Evolutionary conservation across 2,113 vertebrate species (phyloP), one percentile per base, ranked within the genome.

Genomic region (Anarhynchus alexandrinus): DNA sequence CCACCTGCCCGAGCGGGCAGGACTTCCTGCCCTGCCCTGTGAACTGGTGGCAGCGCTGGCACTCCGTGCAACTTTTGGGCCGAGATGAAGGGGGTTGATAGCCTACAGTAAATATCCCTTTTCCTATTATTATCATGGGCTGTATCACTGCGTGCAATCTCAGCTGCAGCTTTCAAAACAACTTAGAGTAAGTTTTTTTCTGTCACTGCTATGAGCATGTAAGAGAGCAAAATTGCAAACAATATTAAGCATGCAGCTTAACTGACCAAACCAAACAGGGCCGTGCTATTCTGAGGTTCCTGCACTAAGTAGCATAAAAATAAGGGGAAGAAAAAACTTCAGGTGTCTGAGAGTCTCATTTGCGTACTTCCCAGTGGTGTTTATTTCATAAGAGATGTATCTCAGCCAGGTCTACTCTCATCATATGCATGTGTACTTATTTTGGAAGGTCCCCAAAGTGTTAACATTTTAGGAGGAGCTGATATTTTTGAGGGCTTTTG

Each of bases 11-110:
- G 9, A 91, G 70, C 5, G 2, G 81, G 86, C 84, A 94, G 64
- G 69, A 88, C 58, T 97, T 97, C 95, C 96, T 95, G 20, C 77
- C 42, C 49, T 29, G 55, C 45, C 93, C 49, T 93, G 89, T 93
- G 93, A 94, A 95, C 73, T 58, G 22, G 40, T 96, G 71, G 91
- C 64, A 79, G 55, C 2, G 18, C 47, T 70, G 77, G 92, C 91
- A 96, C 89, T 26, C 38, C 18, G 10, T 67, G 21, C 49, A 71
- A 20, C 18, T 92, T 78, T 45, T 42, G 57, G n/a, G 80, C 49
- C 59, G 32, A 45, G 43, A 55, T 36, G 49, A 96, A 91, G 90
- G 59, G 16, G 26, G 43, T 49, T 88, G 82, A 65, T 82, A 96
- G 83, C 30, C 66, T 47, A 64, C 54, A 54, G 47, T 93, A 94